These are phyloP conservation scores for Tychaedon coryphoeus DNA, from an alignment of 2,113 vertebrate genomes.

Conservation along the genomic window DNA sequence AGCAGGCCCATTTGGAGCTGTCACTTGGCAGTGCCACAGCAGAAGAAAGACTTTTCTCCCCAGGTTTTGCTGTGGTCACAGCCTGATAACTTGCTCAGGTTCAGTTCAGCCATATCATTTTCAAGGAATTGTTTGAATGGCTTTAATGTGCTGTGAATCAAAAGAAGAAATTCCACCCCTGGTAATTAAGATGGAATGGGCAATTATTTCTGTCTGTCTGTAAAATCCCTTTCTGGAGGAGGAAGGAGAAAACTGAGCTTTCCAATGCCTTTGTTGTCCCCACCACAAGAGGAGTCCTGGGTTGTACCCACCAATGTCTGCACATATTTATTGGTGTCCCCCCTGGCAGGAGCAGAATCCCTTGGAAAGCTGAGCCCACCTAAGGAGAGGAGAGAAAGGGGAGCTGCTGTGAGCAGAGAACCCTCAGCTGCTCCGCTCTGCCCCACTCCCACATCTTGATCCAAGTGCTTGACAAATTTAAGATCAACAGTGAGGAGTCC, in stretches of 20 bases:
- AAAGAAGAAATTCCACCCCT: background rate
- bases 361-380: background rate
- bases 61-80: background rate
- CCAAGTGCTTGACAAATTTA: background rate
- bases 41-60: background rate
- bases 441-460: background rate
- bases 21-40: background rate
- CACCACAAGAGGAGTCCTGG: rapidly evolving
- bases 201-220: background rate
- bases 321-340: background rate
- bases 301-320: background rate
- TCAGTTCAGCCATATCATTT: background rate
- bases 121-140: background rate
- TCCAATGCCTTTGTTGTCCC: background rate
- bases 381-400: background rate
- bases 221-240: background rate
- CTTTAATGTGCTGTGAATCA: background rate
- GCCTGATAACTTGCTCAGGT: background rate
- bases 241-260: background rate
- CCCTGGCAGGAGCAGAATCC: background rate
- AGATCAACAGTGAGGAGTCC: rapidly evolving
- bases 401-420: background rate
- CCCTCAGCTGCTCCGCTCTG: background rate
- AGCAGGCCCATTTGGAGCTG: background rate
- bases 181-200: background rate